phyloP scores from a whole-genome alignment of 2,797 vertebrate genomes.

The Periophthalmus magnuspinnatus region DNA sequence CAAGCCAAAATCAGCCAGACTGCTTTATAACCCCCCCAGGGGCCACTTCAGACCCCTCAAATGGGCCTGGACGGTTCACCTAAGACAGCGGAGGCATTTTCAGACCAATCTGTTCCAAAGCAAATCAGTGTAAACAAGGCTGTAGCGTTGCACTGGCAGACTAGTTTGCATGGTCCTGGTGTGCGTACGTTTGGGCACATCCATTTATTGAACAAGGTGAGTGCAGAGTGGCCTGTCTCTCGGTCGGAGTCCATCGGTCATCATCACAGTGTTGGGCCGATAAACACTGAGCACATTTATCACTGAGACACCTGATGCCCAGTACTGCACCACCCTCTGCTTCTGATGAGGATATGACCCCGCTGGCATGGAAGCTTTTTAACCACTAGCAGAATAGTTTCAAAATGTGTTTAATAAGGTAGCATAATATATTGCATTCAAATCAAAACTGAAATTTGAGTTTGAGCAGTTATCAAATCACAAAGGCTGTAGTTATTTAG shows the following conservation, averaged over 20 bases:
- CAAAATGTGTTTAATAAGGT: not conserved
- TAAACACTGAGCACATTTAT: constrained; percentile 70
- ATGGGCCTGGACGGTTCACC: too few species aligned
- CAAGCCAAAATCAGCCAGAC: too few species aligned
- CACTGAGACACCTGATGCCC: constrained; percentile 59
- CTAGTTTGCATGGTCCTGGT: constrained; percentile 2
- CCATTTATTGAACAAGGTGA: constrained; percentile 70
- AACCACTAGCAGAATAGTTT: constrained; percentile 25
- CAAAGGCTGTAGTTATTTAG: too few species aligned
- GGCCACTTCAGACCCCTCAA: too few species aligned
- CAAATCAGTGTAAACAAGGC: too few species aligned
- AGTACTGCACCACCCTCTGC: constrained; percentile 42
- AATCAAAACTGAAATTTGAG: too few species aligned
- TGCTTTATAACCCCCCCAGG: too few species aligned
- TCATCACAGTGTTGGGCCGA: constrained; percentile 46
- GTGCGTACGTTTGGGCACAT: constrained; percentile 18
- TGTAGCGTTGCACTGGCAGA: not conserved
- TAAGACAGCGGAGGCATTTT: too few species aligned
- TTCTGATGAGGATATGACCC: constrained; percentile 63
- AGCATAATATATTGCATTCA: not conserved
- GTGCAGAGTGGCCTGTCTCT: constrained; percentile 36
- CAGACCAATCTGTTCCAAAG: too few species aligned
- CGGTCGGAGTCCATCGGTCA: constrained; percentile 63
- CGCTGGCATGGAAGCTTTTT: constrained; percentile 56
- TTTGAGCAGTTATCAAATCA: too few species aligned